Conservation (phyloP, 2,797 vertebrate species). For the Aselliscus stoliczkanus region DNA sequence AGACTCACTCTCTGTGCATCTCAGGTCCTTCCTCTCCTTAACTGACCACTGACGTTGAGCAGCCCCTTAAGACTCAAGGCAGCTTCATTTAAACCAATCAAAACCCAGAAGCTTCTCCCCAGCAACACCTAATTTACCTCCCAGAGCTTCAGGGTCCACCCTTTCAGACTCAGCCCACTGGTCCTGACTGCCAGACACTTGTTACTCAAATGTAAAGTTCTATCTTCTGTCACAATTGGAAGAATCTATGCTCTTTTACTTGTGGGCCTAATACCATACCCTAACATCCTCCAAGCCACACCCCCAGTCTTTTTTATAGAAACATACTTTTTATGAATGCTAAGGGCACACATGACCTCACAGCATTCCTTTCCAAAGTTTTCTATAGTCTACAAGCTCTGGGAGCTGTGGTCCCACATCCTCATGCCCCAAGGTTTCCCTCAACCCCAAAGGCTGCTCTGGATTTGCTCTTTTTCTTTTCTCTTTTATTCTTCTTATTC, state of each 20-base stretch:
- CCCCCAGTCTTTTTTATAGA: not conserved
- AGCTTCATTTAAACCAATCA: not conserved
- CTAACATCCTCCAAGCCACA: not conserved
- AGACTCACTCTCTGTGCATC: not conserved
- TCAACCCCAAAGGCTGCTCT: not conserved
- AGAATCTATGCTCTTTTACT: not conserved
- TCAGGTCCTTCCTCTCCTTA: not conserved
- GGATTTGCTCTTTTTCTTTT: not conserved
- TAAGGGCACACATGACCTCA: not conserved
- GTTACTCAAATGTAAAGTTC: not conserved
- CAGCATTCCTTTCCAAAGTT: not conserved
- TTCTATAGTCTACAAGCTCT: not conserved
- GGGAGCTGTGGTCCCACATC: not conserved
- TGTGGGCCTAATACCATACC: not conserved
- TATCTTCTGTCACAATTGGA: not conserved
- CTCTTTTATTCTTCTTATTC: not conserved
- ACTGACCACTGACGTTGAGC: not conserved
- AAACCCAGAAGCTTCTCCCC: not conserved
- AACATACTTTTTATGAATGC: not conserved
- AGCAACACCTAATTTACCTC: not conserved
- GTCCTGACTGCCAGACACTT: not conserved
- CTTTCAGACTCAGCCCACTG: not conserved
- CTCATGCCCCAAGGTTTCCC: not conserved
- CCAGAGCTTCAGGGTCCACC: not conserved
- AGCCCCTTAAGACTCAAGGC: not conserved